phyloP scores from a whole-genome alignment of 2,797 vertebrate genomes.

The Ceyx erithaca region DNA sequence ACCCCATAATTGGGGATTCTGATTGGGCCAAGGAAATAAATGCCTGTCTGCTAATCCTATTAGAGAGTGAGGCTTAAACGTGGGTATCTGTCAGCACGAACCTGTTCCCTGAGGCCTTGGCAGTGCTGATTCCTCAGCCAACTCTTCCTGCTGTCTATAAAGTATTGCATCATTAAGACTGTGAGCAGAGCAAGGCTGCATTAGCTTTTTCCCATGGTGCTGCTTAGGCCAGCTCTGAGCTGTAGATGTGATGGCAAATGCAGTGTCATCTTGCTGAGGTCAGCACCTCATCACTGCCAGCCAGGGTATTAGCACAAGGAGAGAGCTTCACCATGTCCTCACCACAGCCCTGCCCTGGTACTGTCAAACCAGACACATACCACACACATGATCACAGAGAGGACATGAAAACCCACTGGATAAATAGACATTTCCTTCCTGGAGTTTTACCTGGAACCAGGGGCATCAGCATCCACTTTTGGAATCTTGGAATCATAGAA shows the following conservation, averaged over 20 bases:
- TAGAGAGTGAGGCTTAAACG: neutral
- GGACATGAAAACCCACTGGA: neutral
- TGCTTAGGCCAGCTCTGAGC: fast-evolving
- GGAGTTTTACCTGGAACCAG: neutral
- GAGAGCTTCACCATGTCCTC: neutral
- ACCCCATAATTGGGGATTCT: neutral
- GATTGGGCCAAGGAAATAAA: neutral
- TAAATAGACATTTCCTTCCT: neutral
- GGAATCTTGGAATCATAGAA: neutral
- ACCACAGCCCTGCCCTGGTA: neutral
- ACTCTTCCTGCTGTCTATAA: neutral
- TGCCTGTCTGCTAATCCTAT: neutral
- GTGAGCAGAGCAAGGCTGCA: fast-evolving
- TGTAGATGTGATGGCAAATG: fast-evolving
- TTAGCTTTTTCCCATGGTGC: neutral
- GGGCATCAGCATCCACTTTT: fast-evolving
- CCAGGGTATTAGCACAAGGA: neutral
- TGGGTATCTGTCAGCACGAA: neutral
- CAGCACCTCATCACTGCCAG: fast-evolving
- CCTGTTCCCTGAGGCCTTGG: neutral
- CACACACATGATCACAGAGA: fast-evolving
- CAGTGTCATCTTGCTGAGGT: fast-evolving
- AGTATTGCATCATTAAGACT: neutral
- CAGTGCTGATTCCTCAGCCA: neutral
- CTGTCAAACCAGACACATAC: neutral